Evolutionary conservation across 2,797 vertebrate species (phyloP).

Genomic region (Liasis olivaceus): DNA sequence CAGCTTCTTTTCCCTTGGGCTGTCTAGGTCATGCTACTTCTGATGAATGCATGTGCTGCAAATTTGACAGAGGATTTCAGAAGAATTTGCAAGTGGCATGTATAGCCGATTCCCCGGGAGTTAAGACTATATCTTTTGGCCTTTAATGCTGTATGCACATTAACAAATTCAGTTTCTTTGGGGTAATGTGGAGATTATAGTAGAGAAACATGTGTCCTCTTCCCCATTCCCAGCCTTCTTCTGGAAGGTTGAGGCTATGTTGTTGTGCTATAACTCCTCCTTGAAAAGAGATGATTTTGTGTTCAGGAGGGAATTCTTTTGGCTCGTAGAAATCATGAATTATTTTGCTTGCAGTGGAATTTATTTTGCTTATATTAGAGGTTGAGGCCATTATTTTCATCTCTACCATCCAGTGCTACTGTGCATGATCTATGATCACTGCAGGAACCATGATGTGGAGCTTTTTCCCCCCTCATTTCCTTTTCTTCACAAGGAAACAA

Average conservation of each 20-base stretch:
- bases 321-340: background rate
- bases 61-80: background rate
- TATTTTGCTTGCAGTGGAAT: conserved; percentile 10
- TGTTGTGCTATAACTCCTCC: background rate
- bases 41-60: conserved; percentile 51
- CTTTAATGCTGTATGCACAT: background rate
- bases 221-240: conserved; percentile 16
- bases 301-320: background rate
- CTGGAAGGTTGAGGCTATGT: conserved; percentile 17
- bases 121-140: background rate
- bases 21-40: conserved; percentile 56
- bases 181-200: background rate
- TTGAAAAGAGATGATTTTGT: background rate
- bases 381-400: conserved; percentile 30
- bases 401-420: conserved; percentile 44
- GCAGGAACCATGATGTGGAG: background rate
- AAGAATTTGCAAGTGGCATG: conserved; percentile 6
- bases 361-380: background rate
- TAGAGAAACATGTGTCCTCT: background rate
- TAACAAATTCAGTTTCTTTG: conserved; percentile 28
- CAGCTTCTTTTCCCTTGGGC: conserved; percentile 60
- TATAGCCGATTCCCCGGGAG: background rate
- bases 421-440: conserved; percentile 54
- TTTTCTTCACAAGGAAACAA: background rate
- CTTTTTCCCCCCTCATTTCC: background rate